Evolutionary conservation across 2,113 vertebrate species (phyloP).

Genomic region (Coregonus clupeaformis): DNA sequence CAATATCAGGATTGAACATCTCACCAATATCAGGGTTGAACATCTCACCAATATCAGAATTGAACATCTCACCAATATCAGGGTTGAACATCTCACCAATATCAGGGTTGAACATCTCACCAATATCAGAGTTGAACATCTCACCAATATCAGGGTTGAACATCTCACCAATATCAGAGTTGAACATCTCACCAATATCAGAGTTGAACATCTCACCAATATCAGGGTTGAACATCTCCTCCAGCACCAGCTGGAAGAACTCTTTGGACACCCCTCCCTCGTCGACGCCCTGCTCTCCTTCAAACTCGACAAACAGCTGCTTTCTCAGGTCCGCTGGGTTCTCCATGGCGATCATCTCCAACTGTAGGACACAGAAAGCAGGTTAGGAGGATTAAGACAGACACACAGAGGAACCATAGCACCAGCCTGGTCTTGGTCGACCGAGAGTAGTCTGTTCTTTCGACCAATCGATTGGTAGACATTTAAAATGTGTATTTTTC

Average conservation of each 20-base stretch:
- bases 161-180: slow-evolving; percentile 98
- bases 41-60: too few relatives aligned
- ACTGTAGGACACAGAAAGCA: slow-evolving; percentile 49
- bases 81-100: slow-evolving; percentile 99
- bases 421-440: too few relatives aligned
- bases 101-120: slow-evolving; percentile 98
- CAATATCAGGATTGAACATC: too few relatives aligned
- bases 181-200: slow-evolving; percentile 99
- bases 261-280: slow-evolving; percentile 99
- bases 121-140: too few relatives aligned
- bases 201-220: slow-evolving; percentile 89
- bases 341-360: slow-evolving; percentile 99
- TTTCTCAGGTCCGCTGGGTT: slow-evolving; percentile 98
- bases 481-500: too few relatives aligned
- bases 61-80: too few relatives aligned
- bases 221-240: slow-evolving; percentile 98
- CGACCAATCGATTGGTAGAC: too few relatives aligned
- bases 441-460: too few relatives aligned
- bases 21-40: slow-evolving; percentile 99
- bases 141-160: slow-evolving; percentile 99
- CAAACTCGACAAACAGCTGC: slow-evolving; percentile 97
- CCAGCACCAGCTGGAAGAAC: slow-evolving; percentile 96
- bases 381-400: background rate
- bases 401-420: too few relatives aligned
- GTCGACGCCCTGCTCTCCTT: slow-evolving; percentile 97